Evolutionary conservation across 2,113 vertebrate species (phyloP).

Genomic region (Alligator sinensis): DNA sequence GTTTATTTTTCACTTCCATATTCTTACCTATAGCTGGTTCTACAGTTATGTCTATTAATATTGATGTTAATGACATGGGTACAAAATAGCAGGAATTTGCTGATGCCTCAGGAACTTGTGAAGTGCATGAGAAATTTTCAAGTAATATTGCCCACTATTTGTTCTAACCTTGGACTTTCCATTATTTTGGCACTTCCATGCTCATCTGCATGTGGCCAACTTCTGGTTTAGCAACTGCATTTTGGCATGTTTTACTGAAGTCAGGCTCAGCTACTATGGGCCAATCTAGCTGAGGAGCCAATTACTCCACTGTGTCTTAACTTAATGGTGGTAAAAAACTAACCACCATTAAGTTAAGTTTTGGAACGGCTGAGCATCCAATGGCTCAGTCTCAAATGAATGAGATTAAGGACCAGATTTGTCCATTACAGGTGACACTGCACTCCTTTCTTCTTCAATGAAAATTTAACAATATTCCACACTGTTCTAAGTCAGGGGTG

Average conservation of each 20-base stretch:
- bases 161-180: neutral
- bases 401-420: neutral
- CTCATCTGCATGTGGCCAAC: slow-evolving; percentile 16
- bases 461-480: neutral
- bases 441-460: neutral
- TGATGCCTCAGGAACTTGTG: neutral
- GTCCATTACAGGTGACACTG: neutral
- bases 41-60: too few species aligned
- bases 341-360: too few species aligned
- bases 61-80: too few species aligned
- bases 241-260: neutral
- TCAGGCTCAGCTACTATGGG: slow-evolving; percentile 56
- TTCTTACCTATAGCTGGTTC: neutral
- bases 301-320: neutral
- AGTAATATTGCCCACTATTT: neutral
- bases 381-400: neutral
- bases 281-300: neutral
- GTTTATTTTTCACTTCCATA: neutral
- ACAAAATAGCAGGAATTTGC: neutral
- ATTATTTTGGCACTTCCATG: slow-evolving; percentile 4
- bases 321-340: neutral
- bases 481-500: neutral
- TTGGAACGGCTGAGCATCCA: neutral
- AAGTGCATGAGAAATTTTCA: neutral
- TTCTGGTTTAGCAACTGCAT: slow-evolving; percentile 56